These are phyloP conservation scores for Antidorcas marsupialis DNA, from an alignment of 2,113 vertebrate species.

Conservation along the genomic window DNA sequence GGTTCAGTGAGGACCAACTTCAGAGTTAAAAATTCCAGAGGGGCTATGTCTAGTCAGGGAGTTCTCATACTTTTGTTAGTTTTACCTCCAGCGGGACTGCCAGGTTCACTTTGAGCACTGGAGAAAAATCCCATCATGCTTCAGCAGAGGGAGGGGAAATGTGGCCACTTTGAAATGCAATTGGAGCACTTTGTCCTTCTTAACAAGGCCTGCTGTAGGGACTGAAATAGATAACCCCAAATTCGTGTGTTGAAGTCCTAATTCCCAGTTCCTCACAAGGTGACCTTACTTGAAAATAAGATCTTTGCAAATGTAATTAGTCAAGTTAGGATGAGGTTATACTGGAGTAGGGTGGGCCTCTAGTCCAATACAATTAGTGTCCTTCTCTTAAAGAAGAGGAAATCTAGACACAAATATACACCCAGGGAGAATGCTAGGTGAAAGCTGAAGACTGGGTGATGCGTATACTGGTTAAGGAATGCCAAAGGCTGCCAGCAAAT, in stretches of 20 bases:
- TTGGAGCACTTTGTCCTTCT: background rate
- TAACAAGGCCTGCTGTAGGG: background rate
- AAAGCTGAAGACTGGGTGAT: background rate
- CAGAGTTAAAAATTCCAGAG: background rate
- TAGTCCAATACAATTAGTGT: background rate
- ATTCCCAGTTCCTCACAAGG: background rate
- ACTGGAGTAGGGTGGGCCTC: background rate
- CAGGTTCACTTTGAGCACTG: background rate
- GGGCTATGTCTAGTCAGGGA: background rate
- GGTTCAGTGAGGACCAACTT: background rate
- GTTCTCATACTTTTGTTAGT: background rate
- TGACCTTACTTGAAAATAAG: background rate
- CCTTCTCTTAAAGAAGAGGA: background rate
- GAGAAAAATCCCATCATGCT: background rate
- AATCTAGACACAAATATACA: background rate
- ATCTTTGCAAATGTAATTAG: background rate
- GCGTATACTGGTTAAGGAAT: background rate
- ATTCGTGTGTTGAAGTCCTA: background rate
- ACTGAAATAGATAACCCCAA: background rate
- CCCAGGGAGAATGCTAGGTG: background rate
- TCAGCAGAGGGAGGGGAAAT: background rate
- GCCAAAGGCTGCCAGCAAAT: background rate
- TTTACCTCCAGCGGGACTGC: background rate
- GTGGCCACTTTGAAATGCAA: background rate
- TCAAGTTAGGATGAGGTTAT: background rate